Base-by-base conservation (phyloP, 37 sponge, comb jelly and placozoan species). In the Beroe ovata region DNA sequence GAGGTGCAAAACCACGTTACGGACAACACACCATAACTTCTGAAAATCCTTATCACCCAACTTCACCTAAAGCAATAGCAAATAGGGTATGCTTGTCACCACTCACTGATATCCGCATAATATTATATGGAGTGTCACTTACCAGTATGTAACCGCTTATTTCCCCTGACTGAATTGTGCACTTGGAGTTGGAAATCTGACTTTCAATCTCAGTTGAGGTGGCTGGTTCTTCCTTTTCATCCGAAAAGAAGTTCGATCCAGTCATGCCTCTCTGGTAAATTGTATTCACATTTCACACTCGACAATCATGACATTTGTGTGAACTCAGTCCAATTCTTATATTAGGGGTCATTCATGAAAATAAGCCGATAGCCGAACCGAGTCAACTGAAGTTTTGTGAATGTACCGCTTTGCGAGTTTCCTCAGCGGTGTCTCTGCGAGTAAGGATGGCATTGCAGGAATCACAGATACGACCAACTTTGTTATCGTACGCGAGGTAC, bases 361-460 rank as follows among this genome's bases (percentile, higher is more conserved):
- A n/a, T n/a, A n/a, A n/a, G n/a, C n/a, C n/a, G n/a, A n/a, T n/a
- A n/a, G n/a, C n/a, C n/a, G n/a, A n/a, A n/a, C n/a, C n/a, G n/a
- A n/a, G n/a, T n/a, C n/a, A n/a, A n/a, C n/a, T n/a, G n/a, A n/a
- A n/a, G n/a, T n/a, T n/a, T n/a, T n/a, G n/a, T n/a, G n/a, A n/a
- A n/a, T n/a, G 54, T 32, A 66, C 69, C 16, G 69, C 30, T 66
- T 66, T 66, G 16, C 69, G 25, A 37, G 35, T 66, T 30, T 66
- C 30, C 8, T 66, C 69, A 37, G 25, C 69, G 18, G 30, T 26
- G 69, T 66, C 69, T 66, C 69, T 26, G 8, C 32, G 32, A 18
- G 84, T 33, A 23, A 77, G 84, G 84, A 77, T 77, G 33, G 23
- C 25, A 29, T 77, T 77, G 38, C 84, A 77, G 38, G 84, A 42